Evolutionary conservation across 2,888 invertebrate species (phyloP), one percentile per base, ranked within the genome.

Genomic region (Lampropteryx suffumata): DNA sequence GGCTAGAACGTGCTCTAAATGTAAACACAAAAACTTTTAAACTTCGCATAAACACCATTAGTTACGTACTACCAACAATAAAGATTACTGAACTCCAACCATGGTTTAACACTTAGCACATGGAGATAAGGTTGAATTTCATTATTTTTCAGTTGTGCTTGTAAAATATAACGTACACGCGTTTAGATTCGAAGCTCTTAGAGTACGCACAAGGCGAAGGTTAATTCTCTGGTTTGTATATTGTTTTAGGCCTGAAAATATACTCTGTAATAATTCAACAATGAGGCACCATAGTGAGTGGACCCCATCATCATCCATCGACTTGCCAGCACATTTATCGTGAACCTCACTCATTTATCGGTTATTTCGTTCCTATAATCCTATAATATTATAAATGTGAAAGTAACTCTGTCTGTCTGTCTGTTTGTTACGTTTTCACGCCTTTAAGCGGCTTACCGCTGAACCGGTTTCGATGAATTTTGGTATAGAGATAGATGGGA

Each of bases 21-120:
- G 73, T 84, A 85, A 86, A 85, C 79, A 86, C 55, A 67, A 64
- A 65, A 77, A 76, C 69, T 73, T 75, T 76, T 74, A 74, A 71
- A 73, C 62, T 73, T 67, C 69, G 45, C 67, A 64, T 72, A 76
- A 81, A 84, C 73, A 77, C 69, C 66, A 67, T 73, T 73, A 72
- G 62, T 45, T 50, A 50, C 32, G 46, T 50, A 30, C 40, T 37
- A 36, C 30, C 14, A 32, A 42, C 49, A 36, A 40, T 41, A 45
- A 37, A 53, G 35, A 53, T 53, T 49, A 48, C 35, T 45, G 41
- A 44, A 48, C 28, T 12, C 26, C 14, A 39, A 39, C 26, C n/a
- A 50, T 12, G 50, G 28, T 26, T 13, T 55, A 40, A 46, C 33
- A 49, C 44, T 42, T 61, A 59, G 14, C 0, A 2, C 30, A 9